These are phyloP conservation scores for Taxidea taxus DNA, from an alignment of 2,113 vertebrate species.

Conservation along the genomic window DNA sequence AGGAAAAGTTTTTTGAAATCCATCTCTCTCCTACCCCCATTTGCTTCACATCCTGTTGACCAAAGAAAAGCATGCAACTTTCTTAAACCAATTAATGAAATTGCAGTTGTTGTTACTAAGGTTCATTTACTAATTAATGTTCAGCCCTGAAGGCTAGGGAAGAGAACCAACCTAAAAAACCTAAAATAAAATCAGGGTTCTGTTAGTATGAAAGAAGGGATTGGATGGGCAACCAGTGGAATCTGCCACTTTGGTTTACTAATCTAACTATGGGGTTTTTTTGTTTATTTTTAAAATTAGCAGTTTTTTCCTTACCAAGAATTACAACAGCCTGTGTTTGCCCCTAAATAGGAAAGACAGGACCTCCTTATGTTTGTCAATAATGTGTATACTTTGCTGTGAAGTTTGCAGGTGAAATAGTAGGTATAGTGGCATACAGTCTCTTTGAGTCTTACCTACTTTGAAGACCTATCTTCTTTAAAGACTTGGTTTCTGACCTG, in stretches of 20 bases:
- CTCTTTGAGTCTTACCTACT: not conserved
- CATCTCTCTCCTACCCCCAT: not conserved
- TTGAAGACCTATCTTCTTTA: not conserved
- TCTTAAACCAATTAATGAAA: conserved; percentile 5
- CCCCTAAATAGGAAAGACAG: not conserved
- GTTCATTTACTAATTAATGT: not conserved
- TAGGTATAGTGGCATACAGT: not conserved
- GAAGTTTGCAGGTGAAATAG: not conserved
- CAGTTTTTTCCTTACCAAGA: not conserved
- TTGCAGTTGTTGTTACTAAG: conserved; percentile 18
- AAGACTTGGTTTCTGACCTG: conserved; percentile 21
- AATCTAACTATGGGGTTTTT: not conserved
- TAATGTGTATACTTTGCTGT: not conserved
- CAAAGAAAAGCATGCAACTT: not conserved
- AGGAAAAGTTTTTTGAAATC: not conserved
- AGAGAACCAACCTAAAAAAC: not conserved
- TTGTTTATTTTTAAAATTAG: not conserved
- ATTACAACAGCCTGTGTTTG: not conserved
- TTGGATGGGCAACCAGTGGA: not conserved
- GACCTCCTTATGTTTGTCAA: not conserved
- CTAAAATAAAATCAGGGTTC: not conserved
- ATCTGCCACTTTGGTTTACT: conserved; percentile 23
- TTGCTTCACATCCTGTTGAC: not conserved
- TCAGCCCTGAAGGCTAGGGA: not conserved
- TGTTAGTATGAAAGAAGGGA: not conserved